Percentiles rank a stretch among this genome's conserved stretches.
These are phyloP conservation scores for Blastobasis adustella DNA, from an alignment of 2,888 invertebrate species.

Conservation along the genomic window DNA sequence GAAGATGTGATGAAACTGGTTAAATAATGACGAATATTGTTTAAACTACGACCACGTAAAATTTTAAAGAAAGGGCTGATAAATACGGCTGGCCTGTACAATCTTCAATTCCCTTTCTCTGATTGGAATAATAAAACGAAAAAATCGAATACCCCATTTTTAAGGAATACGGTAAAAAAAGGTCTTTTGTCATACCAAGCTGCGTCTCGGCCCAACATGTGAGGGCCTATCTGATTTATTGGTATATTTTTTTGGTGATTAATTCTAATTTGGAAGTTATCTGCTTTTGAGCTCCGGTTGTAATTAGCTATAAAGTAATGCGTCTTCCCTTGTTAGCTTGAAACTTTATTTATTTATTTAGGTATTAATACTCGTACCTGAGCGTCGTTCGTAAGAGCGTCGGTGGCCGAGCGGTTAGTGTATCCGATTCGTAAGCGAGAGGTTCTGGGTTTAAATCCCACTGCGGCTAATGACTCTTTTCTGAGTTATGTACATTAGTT, in stretches of 20 bases:
- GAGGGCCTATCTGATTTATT: slow-evolving; percentile 11
- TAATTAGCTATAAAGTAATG: slow-evolving; percentile 2
- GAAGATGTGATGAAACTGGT: no score
- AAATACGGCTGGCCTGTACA: no score
- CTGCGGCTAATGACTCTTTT: no score
- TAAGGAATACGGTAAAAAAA: neutral
- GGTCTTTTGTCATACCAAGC: slow-evolving; percentile 1
- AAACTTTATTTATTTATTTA: neutral
- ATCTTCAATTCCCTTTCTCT: no score
- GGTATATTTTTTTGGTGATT: slow-evolving; percentile 10
- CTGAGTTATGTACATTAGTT: no score
- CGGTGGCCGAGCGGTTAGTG: neutral
- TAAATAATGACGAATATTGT: no score
- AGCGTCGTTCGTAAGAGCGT: neutral
- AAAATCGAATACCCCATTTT: slow-evolving; percentile 1
- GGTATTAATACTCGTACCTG: neutral
- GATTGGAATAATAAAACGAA: neutral
- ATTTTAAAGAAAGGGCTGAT: no score
- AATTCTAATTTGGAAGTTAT: slow-evolving; percentile 9
- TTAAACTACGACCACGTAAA: no score
- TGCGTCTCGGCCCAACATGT: slow-evolving; percentile 2
- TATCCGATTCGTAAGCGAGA: no score
- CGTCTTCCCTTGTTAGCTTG: neutral
- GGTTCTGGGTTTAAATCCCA: no score
- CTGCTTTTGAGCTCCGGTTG: slow-evolving; percentile 3